These are phyloP conservation scores for Tiliqua scincoides DNA, from an alignment of 2,113 vertebrate genomes.

Conservation along the genomic window DNA sequence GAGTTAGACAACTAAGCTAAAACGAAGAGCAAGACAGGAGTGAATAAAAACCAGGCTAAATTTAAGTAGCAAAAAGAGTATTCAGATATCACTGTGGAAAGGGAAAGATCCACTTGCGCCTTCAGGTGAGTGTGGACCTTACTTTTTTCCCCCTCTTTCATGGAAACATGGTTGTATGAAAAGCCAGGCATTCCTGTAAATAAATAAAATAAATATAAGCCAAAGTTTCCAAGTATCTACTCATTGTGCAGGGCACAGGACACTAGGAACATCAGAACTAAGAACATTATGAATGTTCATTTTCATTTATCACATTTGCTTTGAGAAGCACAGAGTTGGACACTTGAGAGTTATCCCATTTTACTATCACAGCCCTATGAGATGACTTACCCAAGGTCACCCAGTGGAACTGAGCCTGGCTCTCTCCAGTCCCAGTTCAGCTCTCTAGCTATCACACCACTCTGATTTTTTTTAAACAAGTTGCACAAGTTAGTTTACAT, in stretches of 20 bases:
- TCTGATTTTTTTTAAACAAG: not conserved
- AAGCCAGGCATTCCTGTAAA: not conserved
- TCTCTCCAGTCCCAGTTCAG: not conserved
- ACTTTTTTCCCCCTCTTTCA: not conserved
- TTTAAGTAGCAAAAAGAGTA: not conserved
- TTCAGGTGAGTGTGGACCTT: not conserved
- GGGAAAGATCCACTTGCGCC: not conserved
- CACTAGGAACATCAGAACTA: not conserved
- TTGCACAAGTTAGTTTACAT: not conserved
- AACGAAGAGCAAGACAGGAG: not conserved
- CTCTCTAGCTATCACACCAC: not conserved
- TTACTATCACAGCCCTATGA: not conserved
- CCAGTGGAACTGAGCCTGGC: not conserved
- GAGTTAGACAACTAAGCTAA: not conserved
- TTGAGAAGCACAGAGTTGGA: not conserved
- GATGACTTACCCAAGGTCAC: not conserved
- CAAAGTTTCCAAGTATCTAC: not conserved
- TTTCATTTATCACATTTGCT: not conserved
- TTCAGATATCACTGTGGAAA: not conserved
- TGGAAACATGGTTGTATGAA: too few relatives aligned
- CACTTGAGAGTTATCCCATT: not conserved
- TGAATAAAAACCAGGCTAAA: not conserved
- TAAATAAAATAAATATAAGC: not conserved
- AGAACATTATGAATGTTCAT: not conserved
- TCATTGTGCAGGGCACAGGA: too few relatives aligned